phyloP scores from a whole-genome alignment of 2,113 vertebrate genomes.

The Pyxicephalus adspersus region DNA sequence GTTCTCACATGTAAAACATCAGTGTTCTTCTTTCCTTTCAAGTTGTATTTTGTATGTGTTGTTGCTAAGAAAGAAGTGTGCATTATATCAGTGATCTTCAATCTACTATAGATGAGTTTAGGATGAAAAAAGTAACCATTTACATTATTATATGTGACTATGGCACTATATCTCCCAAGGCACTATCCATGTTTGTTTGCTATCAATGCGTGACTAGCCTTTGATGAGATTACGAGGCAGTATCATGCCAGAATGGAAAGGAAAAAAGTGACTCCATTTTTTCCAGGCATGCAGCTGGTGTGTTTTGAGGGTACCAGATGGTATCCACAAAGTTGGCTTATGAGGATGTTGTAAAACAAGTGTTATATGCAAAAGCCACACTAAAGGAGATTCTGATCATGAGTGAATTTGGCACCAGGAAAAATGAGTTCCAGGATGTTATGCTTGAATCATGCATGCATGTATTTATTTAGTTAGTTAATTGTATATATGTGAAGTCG shows the following conservation, averaged over 20 bases:
- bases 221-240: constrained; percentile 40
- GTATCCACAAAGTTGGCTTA: constrained; percentile 26
- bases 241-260: constrained; percentile 46
- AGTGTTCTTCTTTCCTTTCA: background rate
- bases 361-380: constrained; percentile 37
- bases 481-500: constrained; percentile 43
- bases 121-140: constrained; percentile 28
- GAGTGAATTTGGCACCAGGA: constrained; percentile 37
- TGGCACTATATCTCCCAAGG: background rate
- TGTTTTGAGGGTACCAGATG: constrained; percentile 50
- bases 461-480: constrained; percentile 47
- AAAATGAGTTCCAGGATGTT: constrained; percentile 46
- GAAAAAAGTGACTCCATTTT: constrained; percentile 41
- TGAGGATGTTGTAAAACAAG: constrained; percentile 49
- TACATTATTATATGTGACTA: constrained; percentile 1
- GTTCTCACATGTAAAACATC: constrained; percentile 5
- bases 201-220: constrained; percentile 41
- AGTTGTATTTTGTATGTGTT: background rate
- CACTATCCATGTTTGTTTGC: constrained; percentile 32
- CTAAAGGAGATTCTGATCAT: constrained; percentile 37
- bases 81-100: constrained; percentile 16
- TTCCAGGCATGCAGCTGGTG: constrained; percentile 39
- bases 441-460: constrained; percentile 35
- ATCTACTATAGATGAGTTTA: constrained; percentile 1
- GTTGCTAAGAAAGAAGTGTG: background rate